Base-by-base conservation (phyloP, 2,113 vertebrate species). In the Mugil cephalus region DNA sequence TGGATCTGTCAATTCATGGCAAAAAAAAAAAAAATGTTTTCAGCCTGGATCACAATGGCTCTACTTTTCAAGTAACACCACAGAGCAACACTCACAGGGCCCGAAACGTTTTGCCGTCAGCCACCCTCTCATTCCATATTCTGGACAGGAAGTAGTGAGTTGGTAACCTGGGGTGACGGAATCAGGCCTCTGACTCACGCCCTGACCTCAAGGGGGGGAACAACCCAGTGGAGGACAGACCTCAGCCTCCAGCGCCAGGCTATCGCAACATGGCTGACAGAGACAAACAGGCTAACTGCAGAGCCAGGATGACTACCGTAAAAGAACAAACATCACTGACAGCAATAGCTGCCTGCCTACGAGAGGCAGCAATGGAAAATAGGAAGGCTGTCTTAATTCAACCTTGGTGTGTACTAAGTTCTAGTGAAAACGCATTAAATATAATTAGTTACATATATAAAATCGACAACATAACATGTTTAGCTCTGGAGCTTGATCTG, bases 111-210 rank as follows among this genome's bases (percentile, higher is more conserved):
- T 83, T 42, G 82, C 89, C 82, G 65, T 74, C 69, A 82, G 87
- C 85, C 69, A 84, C 82, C 69, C 85, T 89, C 83, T 84, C 81
- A 88, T 83, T 80, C 79, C 48, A 69, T 68, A 83, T 89, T 87
- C 82, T 82, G 80, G 80, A 87, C 75, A 88, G 90, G 85, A 88
- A 87, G 74, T 79, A 53, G 58, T 75, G 88, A 87, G 88, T 80
- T 82, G 83, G 85, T 93, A 91, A 91, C 89, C 87, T 56, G 77
- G 77, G 90, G 89, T 87, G 89, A 91, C 81, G 82, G 91, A 93
- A 89, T 91, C 85, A 90, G 91, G 87, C 74, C 84, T 91, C 85
- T 93, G 90, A 91, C 89, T 93, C 90, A 93, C 60, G 4, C 73
- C 80, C 69, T 82, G 84, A 89, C 88, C 89, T 87, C 70, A 70